Percentiles rank a stretch among this genome's conserved stretches.
These are phyloP conservation scores for Phodopus roborovskii DNA, from an alignment of 2,113 vertebrate genomes.

Conservation along the genomic window DNA sequence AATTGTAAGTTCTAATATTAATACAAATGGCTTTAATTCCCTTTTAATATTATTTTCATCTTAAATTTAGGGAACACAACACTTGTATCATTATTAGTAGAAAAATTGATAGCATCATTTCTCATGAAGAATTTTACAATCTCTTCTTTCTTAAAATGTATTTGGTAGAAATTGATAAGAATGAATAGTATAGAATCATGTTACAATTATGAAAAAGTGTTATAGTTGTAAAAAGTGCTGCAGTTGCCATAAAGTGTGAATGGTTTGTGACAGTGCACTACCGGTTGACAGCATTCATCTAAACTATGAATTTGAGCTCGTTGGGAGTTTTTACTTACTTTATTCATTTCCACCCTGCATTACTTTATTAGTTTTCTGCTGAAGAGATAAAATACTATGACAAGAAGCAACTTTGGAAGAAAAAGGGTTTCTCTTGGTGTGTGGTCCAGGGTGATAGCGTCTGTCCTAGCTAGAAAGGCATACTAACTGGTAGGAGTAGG, in stretches of 20 bases:
- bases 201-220: constrained; percentile 8
- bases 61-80: constrained; percentile 15
- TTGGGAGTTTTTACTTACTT: not conserved
- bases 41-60: constrained; percentile 38
- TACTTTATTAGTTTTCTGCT: not conserved
- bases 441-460: not conserved
- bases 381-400: not conserved
- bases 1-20: constrained; percentile 10
- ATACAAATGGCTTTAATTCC: constrained; percentile 10
- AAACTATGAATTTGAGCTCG: not conserved
- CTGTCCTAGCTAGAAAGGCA: not conserved
- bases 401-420: not conserved
- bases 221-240: not conserved
- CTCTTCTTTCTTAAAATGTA: constrained; percentile 38
- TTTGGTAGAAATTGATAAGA: constrained; percentile 39
- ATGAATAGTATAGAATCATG: constrained; percentile 6
- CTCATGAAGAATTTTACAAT: not conserved
- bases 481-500: too few species aligned
- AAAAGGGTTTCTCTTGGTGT: not conserved
- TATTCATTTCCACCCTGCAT: not conserved
- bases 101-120: not conserved
- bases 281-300: not conserved
- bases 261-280: not conserved
- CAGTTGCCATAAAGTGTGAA: constrained; percentile 13
- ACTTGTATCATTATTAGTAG: not conserved